These are phyloP conservation scores for Spicauda simplicius DNA, from an alignment of 2,888 invertebrate species.

Conservation along the genomic window DNA sequence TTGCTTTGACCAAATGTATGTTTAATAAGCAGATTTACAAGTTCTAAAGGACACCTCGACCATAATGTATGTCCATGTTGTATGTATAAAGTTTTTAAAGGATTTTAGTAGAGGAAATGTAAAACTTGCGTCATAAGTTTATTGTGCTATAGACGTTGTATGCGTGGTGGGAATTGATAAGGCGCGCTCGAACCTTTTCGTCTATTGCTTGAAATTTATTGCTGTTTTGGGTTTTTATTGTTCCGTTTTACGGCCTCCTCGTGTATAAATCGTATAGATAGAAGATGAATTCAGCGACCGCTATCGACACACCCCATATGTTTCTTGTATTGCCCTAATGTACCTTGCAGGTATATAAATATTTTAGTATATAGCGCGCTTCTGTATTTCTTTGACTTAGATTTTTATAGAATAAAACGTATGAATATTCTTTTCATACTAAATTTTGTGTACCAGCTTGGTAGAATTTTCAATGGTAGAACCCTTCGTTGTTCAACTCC, in stretches of 20 bases:
- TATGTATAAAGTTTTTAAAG: conserved; percentile 3
- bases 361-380: conserved; percentile 8
- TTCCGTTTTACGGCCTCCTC: conserved; percentile 85
- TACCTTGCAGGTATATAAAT: conserved; percentile 24
- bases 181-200: conserved; percentile 83
- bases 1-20: conserved; percentile 49
- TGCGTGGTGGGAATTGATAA: conserved; percentile 84
- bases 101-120: conserved; percentile 39
- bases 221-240: conserved; percentile 86
- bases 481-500: too few species aligned
- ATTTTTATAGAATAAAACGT: too few species aligned
- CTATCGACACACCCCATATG: conserved; percentile 72
- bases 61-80: too few species aligned
- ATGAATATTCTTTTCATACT: too few species aligned
- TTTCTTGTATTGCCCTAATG: conserved; percentile 44
- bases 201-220: conserved; percentile 85
- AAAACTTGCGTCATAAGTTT: conserved; percentile 77
- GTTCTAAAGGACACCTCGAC: too few species aligned
- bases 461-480: too few species aligned
- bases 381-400: background rate
- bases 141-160: conserved; percentile 75
- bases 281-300: conserved; percentile 82
- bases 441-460: too few species aligned
- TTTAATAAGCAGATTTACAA: background rate
- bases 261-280: conserved; percentile 83